phyloP scores from a whole-genome alignment of 2,888 invertebrate species.

The Strigamia transsilvanica region DNA sequence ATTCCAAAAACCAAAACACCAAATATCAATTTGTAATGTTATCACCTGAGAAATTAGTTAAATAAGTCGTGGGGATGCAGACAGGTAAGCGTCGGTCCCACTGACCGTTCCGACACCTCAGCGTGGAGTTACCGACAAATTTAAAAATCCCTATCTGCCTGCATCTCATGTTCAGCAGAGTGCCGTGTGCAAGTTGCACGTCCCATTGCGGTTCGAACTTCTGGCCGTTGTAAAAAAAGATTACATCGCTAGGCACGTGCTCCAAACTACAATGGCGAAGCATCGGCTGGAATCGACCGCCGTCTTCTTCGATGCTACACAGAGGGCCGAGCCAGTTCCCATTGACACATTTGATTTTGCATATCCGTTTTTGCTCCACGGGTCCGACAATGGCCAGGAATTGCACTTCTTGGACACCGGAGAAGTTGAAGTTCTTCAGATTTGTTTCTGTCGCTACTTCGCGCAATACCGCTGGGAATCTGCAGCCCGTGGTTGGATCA shows the following conservation, averaged over 20 bases:
- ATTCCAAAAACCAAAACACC: too few relatives aligned
- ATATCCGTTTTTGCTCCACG: constrained; percentile 72
- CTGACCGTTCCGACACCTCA: constrained; percentile 81
- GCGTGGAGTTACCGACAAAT: constrained; percentile 77
- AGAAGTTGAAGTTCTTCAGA: constrained; percentile 53
- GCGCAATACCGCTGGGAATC: constrained; percentile 11
- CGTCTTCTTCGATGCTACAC: constrained; percentile 76
- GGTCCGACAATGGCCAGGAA: constrained; percentile 76
- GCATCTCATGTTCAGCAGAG: constrained; percentile 78
- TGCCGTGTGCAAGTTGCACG: constrained; percentile 76
- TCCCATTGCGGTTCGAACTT: constrained; percentile 76
- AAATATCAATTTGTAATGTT: background rate
- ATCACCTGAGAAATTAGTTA: constrained; percentile 82
- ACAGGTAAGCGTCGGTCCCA: constrained; percentile 82
- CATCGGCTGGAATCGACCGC: constrained; percentile 77
- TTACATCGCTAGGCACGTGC: constrained; percentile 74
- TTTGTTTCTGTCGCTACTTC: background rate
- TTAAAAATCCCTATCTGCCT: constrained; percentile 84
- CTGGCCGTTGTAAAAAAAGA: constrained; percentile 78
- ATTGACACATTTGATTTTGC: constrained; percentile 84
- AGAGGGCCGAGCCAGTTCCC: constrained; percentile 86
- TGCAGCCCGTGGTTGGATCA: constrained; percentile 49
- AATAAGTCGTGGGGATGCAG: constrained; percentile 84
- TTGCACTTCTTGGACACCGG: constrained; percentile 68
- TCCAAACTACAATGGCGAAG: constrained; percentile 77